phyloP scores from a whole-genome alignment of 1,140 invertebrate genomes.

The Globodera rostochiensis region DNA sequence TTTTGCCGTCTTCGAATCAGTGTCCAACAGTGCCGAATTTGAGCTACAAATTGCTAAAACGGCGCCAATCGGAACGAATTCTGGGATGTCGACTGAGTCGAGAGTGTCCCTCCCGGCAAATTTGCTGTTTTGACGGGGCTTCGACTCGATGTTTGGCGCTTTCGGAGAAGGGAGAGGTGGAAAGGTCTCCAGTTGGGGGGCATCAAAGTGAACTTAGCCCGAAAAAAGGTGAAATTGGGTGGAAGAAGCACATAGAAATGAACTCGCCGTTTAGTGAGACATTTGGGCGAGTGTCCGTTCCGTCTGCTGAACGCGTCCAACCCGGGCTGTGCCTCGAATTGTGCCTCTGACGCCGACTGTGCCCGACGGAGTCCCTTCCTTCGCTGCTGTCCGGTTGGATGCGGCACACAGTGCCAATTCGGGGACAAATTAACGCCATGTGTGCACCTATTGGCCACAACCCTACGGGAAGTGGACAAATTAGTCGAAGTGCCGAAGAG shows the following conservation, averaged over 20 bases:
- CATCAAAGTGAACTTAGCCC: not conserved
- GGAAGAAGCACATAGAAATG: not conserved
- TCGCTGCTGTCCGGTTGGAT: constrained; percentile 49
- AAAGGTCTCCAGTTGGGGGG: not conserved
- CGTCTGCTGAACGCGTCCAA: constrained; percentile 37
- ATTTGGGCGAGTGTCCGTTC: constrained; percentile 33
- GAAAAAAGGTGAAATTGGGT: not conserved
- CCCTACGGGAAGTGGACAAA: constrained; percentile 37
- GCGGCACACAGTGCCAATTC: constrained; percentile 47
- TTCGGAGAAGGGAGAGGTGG: not conserved
- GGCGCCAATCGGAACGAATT: not conserved
- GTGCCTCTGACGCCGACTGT: constrained; percentile 45
- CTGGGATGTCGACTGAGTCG: constrained; percentile 18
- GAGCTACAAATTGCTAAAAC: not conserved
- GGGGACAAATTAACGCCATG: constrained; percentile 36
- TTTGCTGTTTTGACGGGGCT: constrained; percentile 23
- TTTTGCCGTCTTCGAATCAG: constrained; percentile 25
- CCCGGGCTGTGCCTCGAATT: constrained; percentile 49
- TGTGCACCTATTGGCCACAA: constrained; percentile 46
- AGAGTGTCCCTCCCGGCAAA: constrained; percentile 4
- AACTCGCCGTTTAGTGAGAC: not conserved
- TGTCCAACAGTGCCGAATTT: constrained; percentile 48
- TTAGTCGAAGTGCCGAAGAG: constrained; percentile 11
- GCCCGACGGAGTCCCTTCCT: constrained; percentile 25
- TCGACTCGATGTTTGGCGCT: constrained; percentile 3